Evolutionary conservation across 2,888 invertebrate genomes (phyloP), one percentile per base, ranked within the genome.

Genomic region (Melinopterus prodromus): DNA sequence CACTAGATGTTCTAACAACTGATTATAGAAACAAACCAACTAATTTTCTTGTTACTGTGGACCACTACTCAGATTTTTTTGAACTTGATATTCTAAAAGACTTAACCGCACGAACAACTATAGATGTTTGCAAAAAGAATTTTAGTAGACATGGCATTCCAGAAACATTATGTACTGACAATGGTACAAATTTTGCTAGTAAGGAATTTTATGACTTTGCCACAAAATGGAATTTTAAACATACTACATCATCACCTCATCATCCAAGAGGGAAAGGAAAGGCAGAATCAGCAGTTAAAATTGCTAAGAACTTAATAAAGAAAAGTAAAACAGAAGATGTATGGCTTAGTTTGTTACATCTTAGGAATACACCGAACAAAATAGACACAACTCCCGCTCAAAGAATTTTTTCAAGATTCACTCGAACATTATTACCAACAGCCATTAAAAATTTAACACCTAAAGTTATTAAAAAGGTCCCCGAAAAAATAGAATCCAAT

Each of bases 161-260:
- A 37, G 37, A 76, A 36, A 37, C 16, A 9, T 16, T 76, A 35
- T 76, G 76, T 38, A 36, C 76, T 37, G 76, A 76, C 38, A 76
- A 76, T 36, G 76, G 37, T 38, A 36, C 76, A 9, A 35, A 76
- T 14, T 76, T 76, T 76, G 9, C 38, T 35, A 76, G 38, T 37
- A 76, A 76, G 38, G n/a, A 36, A 76, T 76, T 37, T 36, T 38
- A 36, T 38, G 16, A 76, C 38, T 12, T 76, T 53, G 38, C 38
- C 36, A 76, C 36, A 36, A 53, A 76, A 53, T 15, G 36, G 76
- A 38, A 76, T 76, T 83, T 86, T 78, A 76, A 82, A 14, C 83
- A 84, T 71, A 7, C 76, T n/a, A 82, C 84, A 0, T 83, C 82
- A 4, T 82, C 84, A 16, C 84, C 84, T 16, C 78, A 82, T 35